Evolutionary conservation across 1,140 invertebrate species (phyloP).

Genomic region (Drosophila neocordata): DNA sequence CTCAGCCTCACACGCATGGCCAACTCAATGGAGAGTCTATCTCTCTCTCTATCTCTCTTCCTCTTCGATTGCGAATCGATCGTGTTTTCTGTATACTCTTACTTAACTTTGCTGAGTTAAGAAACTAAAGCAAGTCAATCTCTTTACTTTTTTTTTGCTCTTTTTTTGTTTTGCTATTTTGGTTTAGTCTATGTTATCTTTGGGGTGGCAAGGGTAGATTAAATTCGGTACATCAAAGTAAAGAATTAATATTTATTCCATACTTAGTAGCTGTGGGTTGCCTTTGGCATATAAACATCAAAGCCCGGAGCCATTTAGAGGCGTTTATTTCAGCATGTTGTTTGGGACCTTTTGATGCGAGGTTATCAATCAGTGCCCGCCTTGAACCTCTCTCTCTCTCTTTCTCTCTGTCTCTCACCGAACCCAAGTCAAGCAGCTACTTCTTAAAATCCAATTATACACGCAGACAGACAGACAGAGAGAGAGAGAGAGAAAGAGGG

Average conservation of each 20-base stretch:
- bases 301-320: conserved; percentile 58
- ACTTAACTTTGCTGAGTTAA: too few species aligned
- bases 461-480: conserved; percentile 36
- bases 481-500: conserved; percentile 12
- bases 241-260: conserved; percentile 12
- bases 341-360: conserved; percentile 62
- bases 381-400: conserved; percentile 20
- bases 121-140: too few species aligned
- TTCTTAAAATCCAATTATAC: conserved; percentile 80
- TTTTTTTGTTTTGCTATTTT: neutral
- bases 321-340: conserved; percentile 70
- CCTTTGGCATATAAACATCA: conserved; percentile 52
- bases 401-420: conserved; percentile 32
- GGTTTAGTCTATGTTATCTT: neutral
- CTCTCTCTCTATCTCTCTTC: neutral
- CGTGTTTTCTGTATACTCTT: conserved; percentile 1
- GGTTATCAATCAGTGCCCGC: conserved; percentile 70
- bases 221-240: conserved; percentile 14
- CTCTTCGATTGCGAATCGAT: conserved; percentile 22
- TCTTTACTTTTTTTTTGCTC: too few species aligned
- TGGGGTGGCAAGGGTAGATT: neutral
- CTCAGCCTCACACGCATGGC: conserved; percentile 32
- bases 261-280: conserved; percentile 10
- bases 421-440: conserved; percentile 50
- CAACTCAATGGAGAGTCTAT: conserved; percentile 17